These are phyloP conservation scores for Microtus ochrogaster DNA, from an alignment of 2,113 vertebrate species.

Conservation along the genomic window DNA sequence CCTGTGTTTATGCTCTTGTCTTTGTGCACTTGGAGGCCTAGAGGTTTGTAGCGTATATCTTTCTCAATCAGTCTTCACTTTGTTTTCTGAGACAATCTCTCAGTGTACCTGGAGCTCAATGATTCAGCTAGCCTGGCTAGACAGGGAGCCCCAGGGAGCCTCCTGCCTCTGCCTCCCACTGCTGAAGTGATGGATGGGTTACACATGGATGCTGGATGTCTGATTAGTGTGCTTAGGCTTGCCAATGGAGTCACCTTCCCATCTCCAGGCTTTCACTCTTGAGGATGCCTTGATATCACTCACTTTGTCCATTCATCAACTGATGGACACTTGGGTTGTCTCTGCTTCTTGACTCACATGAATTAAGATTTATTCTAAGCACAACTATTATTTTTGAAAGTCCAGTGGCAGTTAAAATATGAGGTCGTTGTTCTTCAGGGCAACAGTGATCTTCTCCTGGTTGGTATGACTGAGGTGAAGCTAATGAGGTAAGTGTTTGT, in stretches of 20 bases:
- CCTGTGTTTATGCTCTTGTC: not conserved
- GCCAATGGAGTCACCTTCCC: not conserved
- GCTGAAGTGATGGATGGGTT: no score
- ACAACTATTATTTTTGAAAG: not conserved
- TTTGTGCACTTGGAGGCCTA: no score
- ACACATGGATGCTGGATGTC: not conserved
- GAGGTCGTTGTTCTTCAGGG: constrained; percentile 10
- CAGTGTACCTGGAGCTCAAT: not conserved
- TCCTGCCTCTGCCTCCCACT: not conserved
- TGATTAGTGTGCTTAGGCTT: no score
- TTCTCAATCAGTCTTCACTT: not conserved
- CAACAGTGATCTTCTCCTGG: constrained; percentile 1
- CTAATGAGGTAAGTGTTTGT: not conserved
- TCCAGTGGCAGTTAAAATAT: constrained; percentile 27
- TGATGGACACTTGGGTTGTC: not conserved
- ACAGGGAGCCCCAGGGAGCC: not conserved
- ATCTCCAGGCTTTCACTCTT: not conserved
- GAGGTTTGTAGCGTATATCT: not conserved
- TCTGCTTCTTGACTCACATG: not conserved
- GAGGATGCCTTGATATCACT: not conserved
- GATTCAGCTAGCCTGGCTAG: not conserved
- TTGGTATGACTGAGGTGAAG: not conserved
- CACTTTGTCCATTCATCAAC: not conserved
- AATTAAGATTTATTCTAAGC: constrained; percentile 30
- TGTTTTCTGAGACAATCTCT: not conserved